A percentile compares a stretch with the other conserved stretches of the same genome.
Conservation (phyloP, 2,797 vertebrate genomes). For the Lacerta viridis region DNA sequence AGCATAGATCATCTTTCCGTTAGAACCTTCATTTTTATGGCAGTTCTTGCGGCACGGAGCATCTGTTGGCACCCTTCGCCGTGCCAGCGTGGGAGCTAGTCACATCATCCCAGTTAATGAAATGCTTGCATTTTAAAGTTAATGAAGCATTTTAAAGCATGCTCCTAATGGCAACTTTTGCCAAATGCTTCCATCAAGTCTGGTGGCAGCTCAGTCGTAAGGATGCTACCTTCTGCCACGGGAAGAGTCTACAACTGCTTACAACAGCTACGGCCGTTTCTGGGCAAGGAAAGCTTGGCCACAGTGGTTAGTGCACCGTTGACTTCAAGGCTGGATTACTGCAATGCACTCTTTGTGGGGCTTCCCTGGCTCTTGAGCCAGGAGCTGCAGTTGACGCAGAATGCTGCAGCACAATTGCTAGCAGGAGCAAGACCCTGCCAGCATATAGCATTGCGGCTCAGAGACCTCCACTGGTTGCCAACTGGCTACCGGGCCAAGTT, state of each 20-base stretch:
- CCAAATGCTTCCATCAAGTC: constrained; percentile 5
- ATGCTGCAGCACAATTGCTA: no score
- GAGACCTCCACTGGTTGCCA: no score
- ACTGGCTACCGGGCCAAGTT: no score
- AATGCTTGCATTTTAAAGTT: constrained; percentile 39
- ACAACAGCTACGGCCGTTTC: neutral
- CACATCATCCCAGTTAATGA: constrained; percentile 17
- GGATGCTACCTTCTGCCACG: neutral
- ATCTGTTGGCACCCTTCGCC: fast-evolving
- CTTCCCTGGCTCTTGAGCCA: no score
- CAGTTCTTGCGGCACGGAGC: constrained; percentile 7
- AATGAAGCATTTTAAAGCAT: neutral
- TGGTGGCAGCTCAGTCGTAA: neutral
- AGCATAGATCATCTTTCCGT: constrained; percentile 12
- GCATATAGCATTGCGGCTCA: neutral
- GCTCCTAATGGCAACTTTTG: constrained; percentile 19
- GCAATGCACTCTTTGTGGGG: no score
- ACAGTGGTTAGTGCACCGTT: no score
- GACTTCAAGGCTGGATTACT: no score
- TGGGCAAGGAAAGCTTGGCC: no score
- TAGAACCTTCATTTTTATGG: constrained; percentile 34
- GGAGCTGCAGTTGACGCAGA: no score
- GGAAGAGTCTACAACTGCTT: neutral
- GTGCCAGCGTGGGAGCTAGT: constrained; percentile 31
- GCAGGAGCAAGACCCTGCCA: no score